Evolutionary conservation across 2,113 vertebrate species (phyloP), one percentile per base, ranked within the genome.

Genomic region (Pluvialis apricaria): DNA sequence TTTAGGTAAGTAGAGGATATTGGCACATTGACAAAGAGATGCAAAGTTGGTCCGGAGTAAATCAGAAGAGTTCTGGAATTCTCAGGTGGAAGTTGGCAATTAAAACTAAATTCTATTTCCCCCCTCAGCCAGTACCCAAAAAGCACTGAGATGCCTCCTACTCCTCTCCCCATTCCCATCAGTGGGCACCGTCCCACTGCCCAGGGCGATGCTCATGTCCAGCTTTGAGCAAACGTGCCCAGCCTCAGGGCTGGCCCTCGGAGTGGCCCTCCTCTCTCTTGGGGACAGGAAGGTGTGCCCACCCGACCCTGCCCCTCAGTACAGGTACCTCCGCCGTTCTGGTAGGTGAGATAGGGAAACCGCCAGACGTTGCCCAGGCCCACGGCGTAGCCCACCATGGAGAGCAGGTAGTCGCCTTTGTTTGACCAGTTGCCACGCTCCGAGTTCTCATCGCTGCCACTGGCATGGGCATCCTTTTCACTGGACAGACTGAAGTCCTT

Each of bases 341-440:
- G 99, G 97, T 99, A 99, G 52, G 99, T 98, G 92, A 99, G 97
- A 90, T 99, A 99, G 6, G 99, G 99, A 93, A 99, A 99, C 64
- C 99, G 98, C 99, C 99, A 99, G 51, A 99, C 98, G 26, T 99
- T 99, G 65, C 99, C 99, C 64, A 99, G 97, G 51, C 99, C 99
- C 40, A 99, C 99, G 14, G 99, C 99, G 4, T 99, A 99, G 93
- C 99, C 99, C 44, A 99, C 98, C 97, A 99, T 98, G 68, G 99
- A 99, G 9, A 99, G 98, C 85, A 99, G 98, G 89, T 99, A 99
- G 64, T 99, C 99, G 6, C 58, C 97, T 95, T 99, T 99, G 81
- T 42, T 99, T 9, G 98, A 97, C 99, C 99, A 99, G 97, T 99
- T 99, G 18, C 99, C 99, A 22, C 99, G 98, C 11, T 99, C 99